Evolutionary conservation across 2,113 vertebrate genomes (phyloP).

Genomic region (Pygoscelis antarcticus): DNA sequence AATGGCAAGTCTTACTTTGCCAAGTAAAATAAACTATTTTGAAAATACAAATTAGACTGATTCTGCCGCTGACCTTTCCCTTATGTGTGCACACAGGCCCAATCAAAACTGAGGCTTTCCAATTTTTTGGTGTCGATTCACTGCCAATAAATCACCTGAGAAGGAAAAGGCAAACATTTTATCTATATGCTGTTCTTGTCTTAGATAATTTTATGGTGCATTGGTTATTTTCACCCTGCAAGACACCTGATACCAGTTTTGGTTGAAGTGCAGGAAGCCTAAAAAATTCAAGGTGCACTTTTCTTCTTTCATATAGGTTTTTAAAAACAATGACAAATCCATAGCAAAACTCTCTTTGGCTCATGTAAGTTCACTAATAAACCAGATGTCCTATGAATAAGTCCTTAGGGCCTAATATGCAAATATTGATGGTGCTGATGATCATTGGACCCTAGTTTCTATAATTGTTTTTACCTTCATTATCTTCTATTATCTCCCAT

Average conservation of each 20-base stretch:
- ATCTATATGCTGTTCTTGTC: neutral
- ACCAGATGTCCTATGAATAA: conserved; percentile 45
- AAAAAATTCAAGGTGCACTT: neutral
- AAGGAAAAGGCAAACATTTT: neutral
- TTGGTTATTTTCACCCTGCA: neutral
- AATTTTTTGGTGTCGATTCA: neutral
- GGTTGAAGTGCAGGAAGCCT: neutral
- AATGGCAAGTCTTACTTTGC: neutral
- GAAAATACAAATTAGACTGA: neutral
- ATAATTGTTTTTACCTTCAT: conserved; percentile 71
- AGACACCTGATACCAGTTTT: neutral
- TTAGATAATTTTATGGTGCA: neutral
- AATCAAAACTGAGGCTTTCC: neutral
- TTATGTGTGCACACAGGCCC: neutral
- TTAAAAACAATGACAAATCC: conserved; percentile 39
- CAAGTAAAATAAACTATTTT: neutral
- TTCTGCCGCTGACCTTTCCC: neutral
- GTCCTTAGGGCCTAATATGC: conserved; percentile 57
- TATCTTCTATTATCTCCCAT: conserved; percentile 61
- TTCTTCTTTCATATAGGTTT: neutral
- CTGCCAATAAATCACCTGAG: neutral
- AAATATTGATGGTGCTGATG: conserved; percentile 70
- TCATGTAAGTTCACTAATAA: conserved; percentile 56
- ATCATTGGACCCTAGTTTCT: conserved; percentile 61
- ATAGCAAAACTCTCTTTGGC: conserved; percentile 33